Evolutionary conservation across 92 coral and sea anemone species (phyloP), one percentile per base, ranked within the genome.

Genomic region (Palythoa grandis): DNA sequence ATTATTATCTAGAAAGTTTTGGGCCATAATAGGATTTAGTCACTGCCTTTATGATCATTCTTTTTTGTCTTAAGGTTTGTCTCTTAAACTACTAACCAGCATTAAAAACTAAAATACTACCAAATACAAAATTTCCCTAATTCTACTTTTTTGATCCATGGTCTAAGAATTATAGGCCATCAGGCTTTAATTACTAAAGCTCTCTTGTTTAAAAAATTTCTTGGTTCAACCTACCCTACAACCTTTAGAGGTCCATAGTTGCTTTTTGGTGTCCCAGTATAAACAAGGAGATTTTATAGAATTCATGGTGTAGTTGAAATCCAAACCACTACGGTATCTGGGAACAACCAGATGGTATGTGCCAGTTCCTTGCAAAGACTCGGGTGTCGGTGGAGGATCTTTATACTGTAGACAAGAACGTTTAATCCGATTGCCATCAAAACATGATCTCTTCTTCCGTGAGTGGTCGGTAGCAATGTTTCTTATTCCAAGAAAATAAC

Each of bases 251-350:
- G 78, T 74, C 93, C 93, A 91, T 1, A 82, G 50, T 69, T 84
- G 78, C 22, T 76, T 85, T 40, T 79, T 83, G 48, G 72, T 54
- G 78, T 88, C 89, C 91, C 91, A 91, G 73, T 88, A 91, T 75
- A 91, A 53, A 72, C 93, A 91, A 19, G 93, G 88, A 76, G 93
- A 88, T 7, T 87, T 83, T 52, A 91, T 88, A 9, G 89, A 88
- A 74, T 89, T 74, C 87, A 91, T 88, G 11, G 93, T 88, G 77
- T 88, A 91, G 75, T 91, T 91, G 11, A 56, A 52, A 52, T 70
- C 86, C 47, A 79, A 35, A 35, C 53, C 58, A 20, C 80, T 61
- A 52, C 84, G 71, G 58, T 70, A 87, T 57, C 43, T 72, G 16
- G 88, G 88, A 2, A 85, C 71, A 35, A 85, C 72, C 3, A 60